A percentile compares a stretch with the other conserved stretches of the same genome.
phyloP scores from a whole-genome alignment of 2,113 vertebrate species.

The Mustela lutreola region DNA sequence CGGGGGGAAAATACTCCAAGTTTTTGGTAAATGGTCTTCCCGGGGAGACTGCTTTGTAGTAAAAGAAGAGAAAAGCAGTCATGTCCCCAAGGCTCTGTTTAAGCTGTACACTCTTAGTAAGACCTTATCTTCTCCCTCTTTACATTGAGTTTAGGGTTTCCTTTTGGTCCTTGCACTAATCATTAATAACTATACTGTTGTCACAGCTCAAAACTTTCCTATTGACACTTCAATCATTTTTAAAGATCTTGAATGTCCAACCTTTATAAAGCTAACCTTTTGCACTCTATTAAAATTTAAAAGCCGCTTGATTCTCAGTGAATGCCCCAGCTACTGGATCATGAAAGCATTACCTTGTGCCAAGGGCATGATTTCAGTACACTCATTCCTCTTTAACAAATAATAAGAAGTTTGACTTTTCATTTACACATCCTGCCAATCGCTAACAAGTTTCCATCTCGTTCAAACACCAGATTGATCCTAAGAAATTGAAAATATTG shows the following conservation, averaged over 20 bases:
- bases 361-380: slow-evolving; percentile 90
- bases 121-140: background rate
- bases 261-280: slow-evolving; percentile 89
- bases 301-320: slow-evolving; percentile 87
- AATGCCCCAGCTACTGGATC: slow-evolving; percentile 89
- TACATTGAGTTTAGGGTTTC: slow-evolving; percentile 67
- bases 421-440: slow-evolving; percentile 96
- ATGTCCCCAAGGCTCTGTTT: background rate
- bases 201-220: slow-evolving; percentile 90
- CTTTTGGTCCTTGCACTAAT: slow-evolving; percentile 88
- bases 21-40: slow-evolving; percentile 34
- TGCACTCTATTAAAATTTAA: slow-evolving; percentile 92
- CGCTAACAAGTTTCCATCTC: slow-evolving; percentile 96
- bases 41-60: slow-evolving; percentile 14
- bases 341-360: slow-evolving; percentile 89
- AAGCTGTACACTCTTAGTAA: slow-evolving; percentile 48
- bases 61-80: background rate
- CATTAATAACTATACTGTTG: slow-evolving; percentile 88
- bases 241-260: slow-evolving; percentile 89
- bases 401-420: slow-evolving; percentile 97
- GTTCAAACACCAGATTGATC: slow-evolving; percentile 98
- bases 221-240: slow-evolving; percentile 89
- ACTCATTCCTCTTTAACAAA: slow-evolving; percentile 91
- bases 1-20: background rate
- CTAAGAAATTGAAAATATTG: slow-evolving; percentile 99